Evolutionary conservation across 2,797 vertebrate genomes (phyloP).

Genomic region (Peromyscus eremicus): DNA sequence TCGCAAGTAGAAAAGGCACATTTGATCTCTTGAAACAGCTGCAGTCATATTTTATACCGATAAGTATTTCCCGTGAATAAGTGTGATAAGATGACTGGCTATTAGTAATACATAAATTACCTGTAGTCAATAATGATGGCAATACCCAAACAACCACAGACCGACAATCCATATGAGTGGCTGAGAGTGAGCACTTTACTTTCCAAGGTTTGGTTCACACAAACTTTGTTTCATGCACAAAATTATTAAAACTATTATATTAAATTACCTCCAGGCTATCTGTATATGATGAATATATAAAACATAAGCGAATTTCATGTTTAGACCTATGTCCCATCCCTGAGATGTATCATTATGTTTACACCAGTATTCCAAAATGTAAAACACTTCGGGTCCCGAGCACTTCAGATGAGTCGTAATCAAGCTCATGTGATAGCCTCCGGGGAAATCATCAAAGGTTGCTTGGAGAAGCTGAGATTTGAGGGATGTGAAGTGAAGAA

Average conservation of each 20-base stretch:
- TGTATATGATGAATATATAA: neutral
- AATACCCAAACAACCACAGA: neutral
- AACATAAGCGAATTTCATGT: neutral
- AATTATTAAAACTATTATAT: neutral
- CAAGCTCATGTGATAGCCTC: neutral
- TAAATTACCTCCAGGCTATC: neutral
- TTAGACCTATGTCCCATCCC: neutral
- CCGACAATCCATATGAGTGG: neutral
- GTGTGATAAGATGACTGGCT: neutral
- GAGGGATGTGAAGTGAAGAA: neutral
- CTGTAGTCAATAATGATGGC: neutral
- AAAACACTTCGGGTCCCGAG: neutral
- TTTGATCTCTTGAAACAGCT: neutral
- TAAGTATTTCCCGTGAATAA: neutral
- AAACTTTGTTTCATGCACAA: neutral
- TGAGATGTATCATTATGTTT: neutral
- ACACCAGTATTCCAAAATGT: neutral
- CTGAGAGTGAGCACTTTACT: neutral
- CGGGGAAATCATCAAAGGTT: neutral
- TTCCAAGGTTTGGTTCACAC: neutral
- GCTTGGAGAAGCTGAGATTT: slow-evolving; percentile 23
- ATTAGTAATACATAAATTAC: neutral
- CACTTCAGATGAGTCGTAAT: neutral
- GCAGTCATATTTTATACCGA: neutral
- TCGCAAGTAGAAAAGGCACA: neutral